A percentile compares a stretch with the other conserved stretches of the same genome.
Evolutionary conservation across 2,888 invertebrate species (phyloP).

Genomic region (Bedellia somnulentella): DNA sequence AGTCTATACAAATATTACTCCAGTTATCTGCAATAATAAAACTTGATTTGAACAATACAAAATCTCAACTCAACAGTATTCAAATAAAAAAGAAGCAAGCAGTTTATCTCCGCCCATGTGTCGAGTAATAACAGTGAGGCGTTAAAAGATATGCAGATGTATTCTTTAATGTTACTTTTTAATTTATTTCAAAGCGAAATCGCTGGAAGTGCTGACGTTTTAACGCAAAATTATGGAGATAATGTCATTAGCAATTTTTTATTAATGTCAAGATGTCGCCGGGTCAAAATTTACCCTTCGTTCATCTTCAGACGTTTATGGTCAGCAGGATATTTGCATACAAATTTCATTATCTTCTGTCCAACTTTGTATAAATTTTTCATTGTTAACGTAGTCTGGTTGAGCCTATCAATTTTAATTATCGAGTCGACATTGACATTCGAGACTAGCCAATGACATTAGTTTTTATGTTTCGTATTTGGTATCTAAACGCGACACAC

Average conservation of each 20-base stretch:
- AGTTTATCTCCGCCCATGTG: conserved; percentile 31
- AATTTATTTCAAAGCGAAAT: conserved; percentile 21
- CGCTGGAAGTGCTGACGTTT: conserved; percentile 37
- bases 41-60: no score
- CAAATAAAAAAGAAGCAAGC: conserved; percentile 25
- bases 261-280: conserved; percentile 44
- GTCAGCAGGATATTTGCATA: conserved; percentile 32
- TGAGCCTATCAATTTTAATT: conserved; percentile 8
- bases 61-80: conserved; percentile 15
- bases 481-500: no score
- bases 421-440: no score
- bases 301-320: conserved; percentile 22
- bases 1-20: no score
- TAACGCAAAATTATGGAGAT: conserved; percentile 57
- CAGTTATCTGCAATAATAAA: no score
- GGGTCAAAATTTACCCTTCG: conserved; percentile 18
- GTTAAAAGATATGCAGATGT: conserved; percentile 49
- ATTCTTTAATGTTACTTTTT: conserved; percentile 27
- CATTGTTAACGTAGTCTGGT: conserved; percentile 2
- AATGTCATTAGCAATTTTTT: conserved; percentile 51
- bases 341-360: conserved; percentile 18
- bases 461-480: no score
- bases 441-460: no score
- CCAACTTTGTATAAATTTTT: conserved; percentile 9
- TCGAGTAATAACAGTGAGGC: conserved; percentile 28